phyloP scores from a whole-genome alignment of 2,888 invertebrate genomes.

The Elaeidobius kamerunicus region DNA sequence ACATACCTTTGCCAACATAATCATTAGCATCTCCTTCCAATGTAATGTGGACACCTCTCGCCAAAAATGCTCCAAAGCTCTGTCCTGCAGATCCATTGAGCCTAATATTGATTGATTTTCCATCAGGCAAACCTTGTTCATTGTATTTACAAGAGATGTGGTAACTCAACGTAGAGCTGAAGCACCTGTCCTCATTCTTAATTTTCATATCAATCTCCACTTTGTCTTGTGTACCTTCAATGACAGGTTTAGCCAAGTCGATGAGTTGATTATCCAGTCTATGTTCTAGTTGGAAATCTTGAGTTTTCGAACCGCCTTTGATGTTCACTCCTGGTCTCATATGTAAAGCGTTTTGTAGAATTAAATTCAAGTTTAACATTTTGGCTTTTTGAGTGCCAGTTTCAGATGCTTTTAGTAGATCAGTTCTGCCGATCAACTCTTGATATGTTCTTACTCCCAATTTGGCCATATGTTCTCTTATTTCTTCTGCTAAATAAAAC shows the following conservation, averaged over 20 bases:
- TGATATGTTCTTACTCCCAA: constrained; percentile 67
- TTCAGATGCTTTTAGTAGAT: constrained; percentile 76
- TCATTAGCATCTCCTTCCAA: constrained; percentile 98
- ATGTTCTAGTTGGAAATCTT: constrained; percentile 85
- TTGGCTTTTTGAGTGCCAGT: constrained; percentile 73
- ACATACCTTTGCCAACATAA: constrained; percentile 95
- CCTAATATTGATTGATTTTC: constrained; percentile 71
- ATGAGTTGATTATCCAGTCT: constrained; percentile 77
- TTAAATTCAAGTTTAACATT: constrained; percentile 77
- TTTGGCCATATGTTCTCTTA: constrained; percentile 86
- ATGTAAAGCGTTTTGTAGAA: constrained; percentile 86
- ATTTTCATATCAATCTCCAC: constrained; percentile 76
- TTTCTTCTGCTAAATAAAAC: constrained; percentile 97
- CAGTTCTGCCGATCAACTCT: constrained; percentile 89
- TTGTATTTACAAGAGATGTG: constrained; percentile 91
- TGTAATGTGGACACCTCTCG: constrained; percentile 83
- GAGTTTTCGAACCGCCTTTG: constrained; percentile 75
- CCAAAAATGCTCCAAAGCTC: constrained; percentile 97
- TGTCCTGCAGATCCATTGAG: constrained; percentile 95
- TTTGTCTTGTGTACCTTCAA: constrained; percentile 67
- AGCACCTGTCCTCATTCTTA: constrained; percentile 89
- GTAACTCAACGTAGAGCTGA: constrained; percentile 91
- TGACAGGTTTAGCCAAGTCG: constrained; percentile 66
- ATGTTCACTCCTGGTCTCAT: constrained; percentile 90
- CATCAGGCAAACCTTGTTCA: constrained; percentile 80